Conservation (phyloP, 2,888 invertebrate species). For the Unio pictorum region DNA sequence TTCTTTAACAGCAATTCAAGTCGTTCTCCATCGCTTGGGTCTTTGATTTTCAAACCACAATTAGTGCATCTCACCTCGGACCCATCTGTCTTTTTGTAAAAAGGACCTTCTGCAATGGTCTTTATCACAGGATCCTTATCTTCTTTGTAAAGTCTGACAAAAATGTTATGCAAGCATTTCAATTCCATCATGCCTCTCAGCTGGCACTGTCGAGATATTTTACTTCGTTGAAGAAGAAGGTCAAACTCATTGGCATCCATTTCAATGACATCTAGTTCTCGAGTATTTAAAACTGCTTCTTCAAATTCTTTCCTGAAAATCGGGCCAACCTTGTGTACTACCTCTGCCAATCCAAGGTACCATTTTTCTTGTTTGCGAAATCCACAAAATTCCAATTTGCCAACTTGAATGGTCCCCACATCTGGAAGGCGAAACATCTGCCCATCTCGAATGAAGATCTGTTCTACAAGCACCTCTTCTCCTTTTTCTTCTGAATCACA, state of each 20-base stretch:
- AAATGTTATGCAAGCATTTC: background rate
- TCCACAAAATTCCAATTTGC: constrained; percentile 14
- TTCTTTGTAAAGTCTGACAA: background rate
- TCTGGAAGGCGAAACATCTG: constrained; percentile 19
- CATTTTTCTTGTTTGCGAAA: constrained; percentile 10
- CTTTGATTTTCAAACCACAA: constrained; percentile 6
- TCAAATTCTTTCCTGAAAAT: constrained; percentile 5
- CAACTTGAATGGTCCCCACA: constrained; percentile 10
- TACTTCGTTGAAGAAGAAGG: constrained; percentile 5
- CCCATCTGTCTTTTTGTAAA: constrained; percentile 1
- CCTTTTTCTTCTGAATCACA: constrained; percentile 1
- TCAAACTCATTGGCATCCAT: constrained; percentile 8
- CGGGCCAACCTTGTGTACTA: constrained; percentile 3
- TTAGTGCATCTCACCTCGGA: constrained; percentile 7
- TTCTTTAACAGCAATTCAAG: background rate
- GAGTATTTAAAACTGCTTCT: constrained; percentile 1
- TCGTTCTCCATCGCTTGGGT: no score
- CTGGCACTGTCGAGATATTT: background rate
- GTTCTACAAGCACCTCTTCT: constrained; percentile 18
- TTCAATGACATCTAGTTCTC: background rate
- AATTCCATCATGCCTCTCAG: constrained; percentile 5
- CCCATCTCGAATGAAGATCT: constrained; percentile 19
- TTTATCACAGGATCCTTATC: background rate
- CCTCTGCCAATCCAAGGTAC: constrained; percentile 8
- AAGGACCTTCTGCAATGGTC: constrained; percentile 3